Evolutionary conservation across 2,113 vertebrate genomes (phyloP).

Genomic region (Megaceryle maxima): DNA sequence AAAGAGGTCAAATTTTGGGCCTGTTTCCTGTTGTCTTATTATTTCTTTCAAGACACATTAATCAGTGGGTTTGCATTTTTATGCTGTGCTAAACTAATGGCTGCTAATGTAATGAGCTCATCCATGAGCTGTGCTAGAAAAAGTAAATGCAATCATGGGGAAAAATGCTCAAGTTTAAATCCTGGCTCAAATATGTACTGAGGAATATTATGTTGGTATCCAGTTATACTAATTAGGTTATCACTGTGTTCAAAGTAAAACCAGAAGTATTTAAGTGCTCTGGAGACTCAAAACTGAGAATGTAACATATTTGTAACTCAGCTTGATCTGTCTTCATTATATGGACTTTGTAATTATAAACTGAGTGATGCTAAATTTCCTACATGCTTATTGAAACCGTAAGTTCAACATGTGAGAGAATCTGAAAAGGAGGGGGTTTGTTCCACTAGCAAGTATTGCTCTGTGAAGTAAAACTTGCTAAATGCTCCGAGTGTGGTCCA

Average conservation of each 20-base stretch:
- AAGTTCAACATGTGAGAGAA: neutral
- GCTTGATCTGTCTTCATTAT: neutral
- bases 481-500: neutral
- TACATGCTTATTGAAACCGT: neutral
- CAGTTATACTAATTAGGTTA: constrained; percentile 46
- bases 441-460: neutral
- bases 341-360: neutral
- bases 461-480: neutral
- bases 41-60: constrained; percentile 43
- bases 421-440: neutral
- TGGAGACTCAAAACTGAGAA: constrained; percentile 7
- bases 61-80: constrained; percentile 54
- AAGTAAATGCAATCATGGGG: constrained; percentile 48
- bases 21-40: neutral
- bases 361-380: neutral
- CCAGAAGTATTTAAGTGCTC: constrained; percentile 18
- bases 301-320: neutral
- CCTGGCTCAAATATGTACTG: constrained; percentile 21
- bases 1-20: neutral
- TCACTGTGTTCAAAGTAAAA: constrained; percentile 40
- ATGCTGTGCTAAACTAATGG: constrained; percentile 51
- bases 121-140: constrained; percentile 49
- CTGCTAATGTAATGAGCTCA: constrained; percentile 55
- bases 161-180: constrained; percentile 66
- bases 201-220: constrained; percentile 48